Percentiles rank a stretch among this genome's conserved stretches.
Evolutionary conservation across 2,888 invertebrate species (phyloP).

Genomic region (Metalampra italica): DNA sequence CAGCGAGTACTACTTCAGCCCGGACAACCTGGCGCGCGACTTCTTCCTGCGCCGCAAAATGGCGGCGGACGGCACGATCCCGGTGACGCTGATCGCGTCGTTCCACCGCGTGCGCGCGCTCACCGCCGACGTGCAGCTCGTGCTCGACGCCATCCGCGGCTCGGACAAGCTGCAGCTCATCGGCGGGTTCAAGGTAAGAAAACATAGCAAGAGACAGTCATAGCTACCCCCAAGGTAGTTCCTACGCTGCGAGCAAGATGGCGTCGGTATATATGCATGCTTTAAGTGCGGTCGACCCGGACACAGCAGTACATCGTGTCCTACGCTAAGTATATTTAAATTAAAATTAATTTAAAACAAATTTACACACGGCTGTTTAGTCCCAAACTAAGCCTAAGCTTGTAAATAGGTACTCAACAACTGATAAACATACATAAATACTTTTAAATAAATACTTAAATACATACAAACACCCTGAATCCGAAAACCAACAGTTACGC

Average conservation of each 20-base stretch:
- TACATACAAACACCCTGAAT: no score
- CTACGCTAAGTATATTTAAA: no score
- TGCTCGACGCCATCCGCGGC: slow-evolving; percentile 90
- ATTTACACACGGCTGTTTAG: no score
- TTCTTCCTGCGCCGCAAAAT: slow-evolving; percentile 98
- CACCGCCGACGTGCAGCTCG: slow-evolving; percentile 89
- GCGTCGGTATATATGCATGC: not conserved
- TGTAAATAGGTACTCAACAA: no score
- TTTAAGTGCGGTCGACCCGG: no score
- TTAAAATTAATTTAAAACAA: no score
- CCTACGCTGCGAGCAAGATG: no score
- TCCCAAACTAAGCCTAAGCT: no score
- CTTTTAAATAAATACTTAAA: no score
- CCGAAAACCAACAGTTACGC: no score
- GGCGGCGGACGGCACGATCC: slow-evolving; percentile 95
- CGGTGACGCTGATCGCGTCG: slow-evolving; percentile 95
- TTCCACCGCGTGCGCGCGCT: slow-evolving; percentile 95
- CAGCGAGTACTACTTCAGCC: slow-evolving; percentile 99
- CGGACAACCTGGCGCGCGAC: slow-evolving; percentile 96
- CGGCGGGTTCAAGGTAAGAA: slow-evolving; percentile 83
- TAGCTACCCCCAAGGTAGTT: not conserved
- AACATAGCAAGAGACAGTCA: not conserved
- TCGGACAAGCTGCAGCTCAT: slow-evolving; percentile 92
- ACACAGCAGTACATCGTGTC: no score
- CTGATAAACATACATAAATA: no score